Evolutionary conservation across 2,888 invertebrate species (phyloP).

Genomic region (Stomorhina lunata): DNA sequence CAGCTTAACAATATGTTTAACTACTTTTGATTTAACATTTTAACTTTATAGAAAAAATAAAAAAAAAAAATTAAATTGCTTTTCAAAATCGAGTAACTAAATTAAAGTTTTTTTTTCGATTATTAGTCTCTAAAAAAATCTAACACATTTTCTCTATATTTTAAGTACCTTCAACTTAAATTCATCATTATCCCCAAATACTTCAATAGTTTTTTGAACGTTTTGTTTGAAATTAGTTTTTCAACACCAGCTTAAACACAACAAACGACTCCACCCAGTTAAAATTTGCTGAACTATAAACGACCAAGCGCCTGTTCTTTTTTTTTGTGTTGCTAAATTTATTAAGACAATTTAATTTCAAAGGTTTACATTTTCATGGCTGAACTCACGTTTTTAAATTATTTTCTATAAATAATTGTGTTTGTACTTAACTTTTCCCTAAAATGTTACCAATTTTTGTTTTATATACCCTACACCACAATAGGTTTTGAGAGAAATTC

Average conservation of each 20-base stretch:
- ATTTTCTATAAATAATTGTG: constrained; percentile 15
- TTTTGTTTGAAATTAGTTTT: constrained; percentile 36
- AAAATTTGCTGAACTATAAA: background rate
- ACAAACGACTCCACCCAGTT: constrained; percentile 58
- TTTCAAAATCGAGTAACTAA: constrained; percentile 31
- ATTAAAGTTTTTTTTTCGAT: background rate
- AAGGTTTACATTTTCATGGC: constrained; percentile 16
- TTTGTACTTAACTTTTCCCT: background rate
- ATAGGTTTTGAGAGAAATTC: no score
- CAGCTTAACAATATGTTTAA: background rate
- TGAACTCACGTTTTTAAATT: constrained; percentile 58
- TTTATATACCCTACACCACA: no score
- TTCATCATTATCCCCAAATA: constrained; percentile 36
- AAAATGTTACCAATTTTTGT: constrained; percentile 10
- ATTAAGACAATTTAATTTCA: constrained; percentile 39
- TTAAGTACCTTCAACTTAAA: constrained; percentile 36
- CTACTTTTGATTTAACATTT: background rate
- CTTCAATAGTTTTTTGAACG: background rate
- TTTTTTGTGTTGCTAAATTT: no score
- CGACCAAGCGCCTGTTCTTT: constrained; percentile 15
- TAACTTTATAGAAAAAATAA: background rate
- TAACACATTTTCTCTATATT: constrained; percentile 33
- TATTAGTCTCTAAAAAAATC: constrained; percentile 1
- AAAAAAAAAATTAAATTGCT: constrained; percentile 40
- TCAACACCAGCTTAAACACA: background rate